These are phyloP conservation scores for Metacarcinus magister DNA, from an alignment of 2,888 invertebrate genomes.

Conservation along the genomic window DNA sequence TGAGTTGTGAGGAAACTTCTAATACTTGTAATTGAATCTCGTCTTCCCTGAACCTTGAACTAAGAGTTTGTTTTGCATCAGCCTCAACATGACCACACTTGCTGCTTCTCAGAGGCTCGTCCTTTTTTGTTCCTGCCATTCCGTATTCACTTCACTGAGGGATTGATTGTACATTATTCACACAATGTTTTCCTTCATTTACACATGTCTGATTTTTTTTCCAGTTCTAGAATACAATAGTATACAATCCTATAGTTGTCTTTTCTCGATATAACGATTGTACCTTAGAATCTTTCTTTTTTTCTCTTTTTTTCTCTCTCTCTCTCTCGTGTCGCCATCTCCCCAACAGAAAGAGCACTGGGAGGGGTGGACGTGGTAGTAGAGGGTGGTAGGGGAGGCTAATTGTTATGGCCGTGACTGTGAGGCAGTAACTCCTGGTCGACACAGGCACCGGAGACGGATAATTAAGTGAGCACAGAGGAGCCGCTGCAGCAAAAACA, in stretches of 20 bases:
- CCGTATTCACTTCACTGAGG: not conserved
- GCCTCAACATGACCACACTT: not conserved
- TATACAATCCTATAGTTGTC: not conserved
- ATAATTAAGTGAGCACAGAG: slow-evolving; percentile 72
- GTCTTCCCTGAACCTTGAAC: not conserved
- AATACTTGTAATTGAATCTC: slow-evolving; percentile 29
- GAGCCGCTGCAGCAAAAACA: slow-evolving; percentile 58
- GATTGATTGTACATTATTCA: not conserved
- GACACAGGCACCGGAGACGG: slow-evolving; percentile 73
- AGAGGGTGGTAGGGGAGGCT: not conserved
- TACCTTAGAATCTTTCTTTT: not conserved
- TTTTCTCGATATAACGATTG: not conserved
- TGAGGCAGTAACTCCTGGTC: slow-evolving; percentile 64
- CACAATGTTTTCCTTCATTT: not conserved
- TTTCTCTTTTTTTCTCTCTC: not conserved
- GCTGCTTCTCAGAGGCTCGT: not conserved
- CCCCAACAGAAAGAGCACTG: not conserved
- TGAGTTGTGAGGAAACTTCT: not conserved
- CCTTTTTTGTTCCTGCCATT: not conserved
- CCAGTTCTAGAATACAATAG: not conserved
- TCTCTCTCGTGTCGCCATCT: slow-evolving; percentile 3
- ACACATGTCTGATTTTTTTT: not conserved
- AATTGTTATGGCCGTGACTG: slow-evolving; percentile 63
- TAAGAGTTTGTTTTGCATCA: not conserved
- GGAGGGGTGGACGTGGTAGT: not conserved